These are phyloP conservation scores for Phoebastria nigripes DNA, from an alignment of 2,797 vertebrate species.

Conservation along the genomic window DNA sequence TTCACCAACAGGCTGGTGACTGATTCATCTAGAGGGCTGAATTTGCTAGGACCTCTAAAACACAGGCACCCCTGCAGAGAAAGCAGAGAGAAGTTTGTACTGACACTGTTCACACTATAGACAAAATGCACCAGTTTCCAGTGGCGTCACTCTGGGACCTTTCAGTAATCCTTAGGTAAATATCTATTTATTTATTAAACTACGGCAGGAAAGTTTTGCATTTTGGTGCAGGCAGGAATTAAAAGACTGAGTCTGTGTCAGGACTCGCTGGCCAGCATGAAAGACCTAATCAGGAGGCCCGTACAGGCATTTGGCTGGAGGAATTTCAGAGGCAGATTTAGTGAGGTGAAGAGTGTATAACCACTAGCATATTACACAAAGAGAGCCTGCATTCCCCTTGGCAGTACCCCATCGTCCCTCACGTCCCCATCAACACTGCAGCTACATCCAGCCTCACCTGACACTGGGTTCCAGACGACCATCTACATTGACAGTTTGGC, in stretches of 20 bases:
- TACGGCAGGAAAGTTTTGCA: background rate
- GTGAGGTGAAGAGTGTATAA: background rate
- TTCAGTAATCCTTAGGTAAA: background rate
- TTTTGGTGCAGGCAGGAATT: background rate
- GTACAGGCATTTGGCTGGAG: background rate
- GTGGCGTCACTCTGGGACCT: background rate
- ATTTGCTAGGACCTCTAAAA: background rate
- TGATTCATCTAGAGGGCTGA: background rate
- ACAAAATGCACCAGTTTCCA: background rate
- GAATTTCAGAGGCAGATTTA: background rate
- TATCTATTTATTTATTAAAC: background rate
- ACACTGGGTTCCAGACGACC: background rate
- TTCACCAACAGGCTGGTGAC: background rate
- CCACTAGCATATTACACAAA: background rate
- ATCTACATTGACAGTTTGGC: background rate
- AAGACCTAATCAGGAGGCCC: background rate
- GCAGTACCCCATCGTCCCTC: rapidly evolving
- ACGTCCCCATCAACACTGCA: background rate
- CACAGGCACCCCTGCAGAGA: background rate
- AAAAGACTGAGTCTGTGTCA: background rate
- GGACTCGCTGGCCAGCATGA: background rate
- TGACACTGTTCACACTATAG: background rate
- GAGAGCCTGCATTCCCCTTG: background rate
- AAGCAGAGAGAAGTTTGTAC: background rate
- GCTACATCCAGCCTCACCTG: background rate